Evolutionary conservation across 2,113 vertebrate species (phyloP).

Genomic region (Elanoides forficatus): DNA sequence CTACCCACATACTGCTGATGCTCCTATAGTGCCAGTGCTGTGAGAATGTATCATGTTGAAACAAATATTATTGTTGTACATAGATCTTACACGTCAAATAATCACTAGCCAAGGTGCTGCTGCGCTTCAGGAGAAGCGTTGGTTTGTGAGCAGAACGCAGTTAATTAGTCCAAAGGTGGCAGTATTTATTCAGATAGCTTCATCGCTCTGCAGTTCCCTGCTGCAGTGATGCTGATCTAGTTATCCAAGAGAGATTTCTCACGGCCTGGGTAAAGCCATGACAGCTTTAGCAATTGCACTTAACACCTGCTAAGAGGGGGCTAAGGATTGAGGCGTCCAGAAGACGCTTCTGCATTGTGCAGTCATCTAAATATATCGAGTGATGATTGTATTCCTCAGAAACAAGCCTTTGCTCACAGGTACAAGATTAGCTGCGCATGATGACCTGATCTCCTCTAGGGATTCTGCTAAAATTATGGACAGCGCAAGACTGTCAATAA

Average conservation of each 20-base stretch:
- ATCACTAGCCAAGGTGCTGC: neutral
- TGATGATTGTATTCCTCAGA: neutral
- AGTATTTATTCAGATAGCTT: neutral
- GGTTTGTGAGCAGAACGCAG: neutral
- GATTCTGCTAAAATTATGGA: neutral
- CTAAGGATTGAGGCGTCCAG: neutral
- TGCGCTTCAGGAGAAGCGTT: neutral
- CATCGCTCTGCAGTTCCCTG: neutral
- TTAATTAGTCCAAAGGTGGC: neutral
- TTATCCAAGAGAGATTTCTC: neutral
- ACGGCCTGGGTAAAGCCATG: rapidly evolving
- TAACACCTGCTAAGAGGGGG: neutral
- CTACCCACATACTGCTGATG: neutral
- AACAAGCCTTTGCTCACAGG: neutral
- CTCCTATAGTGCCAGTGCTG: neutral
- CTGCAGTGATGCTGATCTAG: neutral
- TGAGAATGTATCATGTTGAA: rapidly evolving
- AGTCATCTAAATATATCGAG: neutral
- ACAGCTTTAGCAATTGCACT: neutral
- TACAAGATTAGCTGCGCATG: neutral
- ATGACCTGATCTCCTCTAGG: slow-evolving; percentile 47
- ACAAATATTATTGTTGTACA: rapidly evolving
- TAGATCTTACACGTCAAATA: neutral
- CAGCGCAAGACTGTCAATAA: neutral
- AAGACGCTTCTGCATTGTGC: neutral